A percentile compares a stretch with the other conserved stretches of the same genome.
Evolutionary conservation across 2,888 invertebrate species (phyloP).

Genomic region (Leucoptera coffeella): DNA sequence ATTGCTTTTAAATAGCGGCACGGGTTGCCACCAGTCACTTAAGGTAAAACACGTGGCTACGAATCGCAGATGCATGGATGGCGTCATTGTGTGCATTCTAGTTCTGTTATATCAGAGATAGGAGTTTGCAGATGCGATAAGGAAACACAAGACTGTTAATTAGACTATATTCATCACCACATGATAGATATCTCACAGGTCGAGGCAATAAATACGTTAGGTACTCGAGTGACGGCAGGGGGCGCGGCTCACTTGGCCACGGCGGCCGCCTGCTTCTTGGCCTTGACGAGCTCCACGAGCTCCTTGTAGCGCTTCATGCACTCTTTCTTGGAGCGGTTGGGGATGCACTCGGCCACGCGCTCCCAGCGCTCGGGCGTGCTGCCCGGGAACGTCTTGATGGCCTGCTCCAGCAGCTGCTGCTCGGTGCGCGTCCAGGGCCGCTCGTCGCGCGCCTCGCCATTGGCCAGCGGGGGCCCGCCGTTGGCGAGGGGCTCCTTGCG

Average conservation of each 20-base stretch:
- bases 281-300: slow-evolving; percentile 92
- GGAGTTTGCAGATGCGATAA: too few relatives aligned
- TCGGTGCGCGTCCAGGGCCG: slow-evolving; percentile 85
- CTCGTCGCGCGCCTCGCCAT: slow-evolving; percentile 17
- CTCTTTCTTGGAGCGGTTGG: slow-evolving; percentile 91
- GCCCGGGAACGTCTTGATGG: slow-evolving; percentile 89
- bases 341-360: slow-evolving; percentile 84
- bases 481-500: slow-evolving; percentile 35
- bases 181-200: too few relatives aligned
- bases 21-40: too few relatives aligned
- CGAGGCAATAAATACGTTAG: too few relatives aligned
- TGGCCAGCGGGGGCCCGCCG: slow-evolving; percentile 21
- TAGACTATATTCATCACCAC: too few relatives aligned
- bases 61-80: too few relatives aligned
- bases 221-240: too few relatives aligned
- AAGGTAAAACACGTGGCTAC: too few relatives aligned
- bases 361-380: slow-evolving; percentile 93
- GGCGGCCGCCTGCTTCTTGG: slow-evolving; percentile 80
- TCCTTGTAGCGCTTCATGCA: slow-evolving; percentile 98
- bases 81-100: too few relatives aligned
- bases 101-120: too few relatives aligned
- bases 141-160: too few relatives aligned
- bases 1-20: too few relatives aligned
- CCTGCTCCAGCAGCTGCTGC: slow-evolving; percentile 93
- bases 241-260: slow-evolving; percentile 37